Evolutionary conservation across 2,888 invertebrate species (phyloP).

Genomic region (Aporophyla nigra): DNA sequence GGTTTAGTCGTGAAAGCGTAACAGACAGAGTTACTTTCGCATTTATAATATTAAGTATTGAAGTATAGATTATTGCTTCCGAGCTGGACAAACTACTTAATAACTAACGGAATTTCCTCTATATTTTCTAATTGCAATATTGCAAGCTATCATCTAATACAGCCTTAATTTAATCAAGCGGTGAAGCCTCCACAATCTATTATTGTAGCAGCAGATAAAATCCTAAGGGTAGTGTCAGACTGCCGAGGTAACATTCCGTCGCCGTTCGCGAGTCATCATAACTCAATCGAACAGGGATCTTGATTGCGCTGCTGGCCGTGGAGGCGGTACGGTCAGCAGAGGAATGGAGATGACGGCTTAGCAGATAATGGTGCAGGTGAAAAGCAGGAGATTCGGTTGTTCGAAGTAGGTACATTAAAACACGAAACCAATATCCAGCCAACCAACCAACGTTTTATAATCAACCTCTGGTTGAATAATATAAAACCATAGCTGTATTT

Average conservation of each 20-base stretch:
- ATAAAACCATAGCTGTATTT: no score
- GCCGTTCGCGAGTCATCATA: slow-evolving; percentile 73
- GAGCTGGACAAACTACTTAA: not conserved
- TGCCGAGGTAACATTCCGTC: slow-evolving; percentile 67
- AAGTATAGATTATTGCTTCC: not conserved
- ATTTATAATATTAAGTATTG: no score
- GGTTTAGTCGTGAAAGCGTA: no score
- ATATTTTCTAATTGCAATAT: slow-evolving; percentile 13
- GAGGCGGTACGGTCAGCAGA: slow-evolving; percentile 58
- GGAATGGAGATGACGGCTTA: not conserved
- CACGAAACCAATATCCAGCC: no score
- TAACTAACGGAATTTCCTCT: not conserved
- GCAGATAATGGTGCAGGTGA: not conserved
- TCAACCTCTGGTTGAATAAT: no score
- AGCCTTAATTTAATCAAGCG: slow-evolving; percentile 42
- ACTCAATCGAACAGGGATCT: slow-evolving; percentile 77
- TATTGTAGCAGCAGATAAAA: slow-evolving; percentile 60
- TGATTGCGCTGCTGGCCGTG: slow-evolving; percentile 71
- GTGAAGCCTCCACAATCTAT: slow-evolving; percentile 55
- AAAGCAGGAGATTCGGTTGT: not conserved
- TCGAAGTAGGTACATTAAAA: no score
- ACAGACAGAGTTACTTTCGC: no score
- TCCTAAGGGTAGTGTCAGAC: slow-evolving; percentile 62
- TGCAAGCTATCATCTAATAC: slow-evolving; percentile 11
- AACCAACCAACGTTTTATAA: no score